Conservation (phyloP, 2,888 invertebrate genomes). For the Mechanitis messenoides region DNA sequence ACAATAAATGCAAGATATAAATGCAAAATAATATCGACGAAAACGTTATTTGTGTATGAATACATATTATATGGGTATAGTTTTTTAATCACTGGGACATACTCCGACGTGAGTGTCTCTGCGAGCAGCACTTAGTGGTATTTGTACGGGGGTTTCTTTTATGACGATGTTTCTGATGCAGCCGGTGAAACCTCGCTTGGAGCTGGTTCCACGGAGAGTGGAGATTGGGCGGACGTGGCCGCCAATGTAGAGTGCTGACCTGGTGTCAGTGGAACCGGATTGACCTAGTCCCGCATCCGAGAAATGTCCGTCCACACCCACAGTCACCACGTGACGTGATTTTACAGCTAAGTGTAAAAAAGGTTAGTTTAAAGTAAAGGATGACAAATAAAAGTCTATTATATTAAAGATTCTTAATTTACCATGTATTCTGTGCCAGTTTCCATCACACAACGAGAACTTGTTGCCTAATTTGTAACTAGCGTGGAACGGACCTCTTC, state of each 20-base stretch:
- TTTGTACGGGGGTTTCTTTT: constrained; percentile 47
- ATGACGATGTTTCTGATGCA: constrained; percentile 85
- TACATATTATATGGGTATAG: background rate
- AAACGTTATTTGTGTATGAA: background rate
- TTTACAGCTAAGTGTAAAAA: constrained; percentile 81
- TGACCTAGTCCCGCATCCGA: constrained; percentile 84
- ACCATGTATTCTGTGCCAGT: constrained; percentile 94
- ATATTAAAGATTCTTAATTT: constrained; percentile 27
- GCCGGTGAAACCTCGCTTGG: constrained; percentile 85
- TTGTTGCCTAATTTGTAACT: constrained; percentile 80
- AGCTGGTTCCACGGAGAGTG: constrained; percentile 79
- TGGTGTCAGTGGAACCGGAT: constrained; percentile 84
- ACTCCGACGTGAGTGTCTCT: constrained; percentile 86
- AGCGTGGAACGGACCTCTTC: constrained; percentile 86
- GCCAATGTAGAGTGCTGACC: constrained; percentile 92
- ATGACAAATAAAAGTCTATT: background rate
- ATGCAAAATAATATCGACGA: background rate
- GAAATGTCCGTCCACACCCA: constrained; percentile 89
- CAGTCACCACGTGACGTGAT: constrained; percentile 91
- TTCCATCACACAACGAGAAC: constrained; percentile 91
- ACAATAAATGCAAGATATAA: background rate
- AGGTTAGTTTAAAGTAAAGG: background rate
- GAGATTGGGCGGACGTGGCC: constrained; percentile 79
- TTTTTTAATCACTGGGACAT: constrained; percentile 84
- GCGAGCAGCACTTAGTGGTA: constrained; percentile 72